Evolutionary conservation across 1,140 invertebrate genomes (phyloP), one percentile per base, ranked within the genome.

Genomic region (Heliconius congener): DNA sequence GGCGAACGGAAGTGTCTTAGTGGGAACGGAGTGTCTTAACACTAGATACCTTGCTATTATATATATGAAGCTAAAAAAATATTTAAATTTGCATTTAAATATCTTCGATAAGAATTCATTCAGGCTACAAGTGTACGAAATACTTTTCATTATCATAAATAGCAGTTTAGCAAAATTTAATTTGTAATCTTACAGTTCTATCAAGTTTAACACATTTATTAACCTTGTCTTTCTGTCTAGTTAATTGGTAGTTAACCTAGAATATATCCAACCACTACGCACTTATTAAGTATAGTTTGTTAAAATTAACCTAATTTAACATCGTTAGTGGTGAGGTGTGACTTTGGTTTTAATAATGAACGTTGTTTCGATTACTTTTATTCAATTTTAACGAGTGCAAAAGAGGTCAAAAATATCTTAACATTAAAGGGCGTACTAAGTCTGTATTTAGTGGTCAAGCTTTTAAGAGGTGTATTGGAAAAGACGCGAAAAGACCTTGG

Each of bases 221-320:
- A 66, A 66, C 60, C 27, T 66, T 66, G 60, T 30, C 60, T 30
- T 18, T 30, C 57, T 66, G 9, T 66, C 60, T 30, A 66, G 9
- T 66, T 66, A 66, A 66, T 66, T 66, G 60, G 60, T 66, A 66
- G 60, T 66, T 66, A 66, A 16, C 27, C 60, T 30, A 66, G 60
- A 66, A 66, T 30, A 66, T 66, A 66, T 66, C 60, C 11, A 66
- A 66, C 23, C 19, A 9, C 57, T 30, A 4, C n/a, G 60, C 60
- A 66, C 27, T 18, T 66, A 66, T 66, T 66, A 66, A 66, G 8
- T 66, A 27, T 66, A 66, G 60, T 66, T 66, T 66, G 9, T 66
- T 66, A 66, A 66, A 66, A 66, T 66, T 66, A 66, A 66, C 60
- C 60, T 66, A 30, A 66, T 66, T 66, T 30, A 66, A 27, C 60